Evolutionary conservation across 2,888 invertebrate species (phyloP), one percentile per base, ranked within the genome.

Genomic region (Endotricha flammealis): DNA sequence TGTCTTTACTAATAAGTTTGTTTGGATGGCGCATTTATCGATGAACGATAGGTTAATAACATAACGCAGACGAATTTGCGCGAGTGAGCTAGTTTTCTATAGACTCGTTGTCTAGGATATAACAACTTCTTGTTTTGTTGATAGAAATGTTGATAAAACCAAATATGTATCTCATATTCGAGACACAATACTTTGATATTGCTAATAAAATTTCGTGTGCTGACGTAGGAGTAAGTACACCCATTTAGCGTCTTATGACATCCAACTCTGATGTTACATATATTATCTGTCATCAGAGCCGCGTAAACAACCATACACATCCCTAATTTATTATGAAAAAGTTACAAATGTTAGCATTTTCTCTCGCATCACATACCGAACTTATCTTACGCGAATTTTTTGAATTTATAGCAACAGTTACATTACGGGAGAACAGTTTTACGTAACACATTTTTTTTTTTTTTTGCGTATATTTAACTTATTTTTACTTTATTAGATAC

Each of bases 221-320:
- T 9, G 9, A 11, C 27, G 10, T 11, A n/a, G 17, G 25, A 24
- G 12, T 11, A 14, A 16, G 16, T 11, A 14, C 7, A 8, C n/a
- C 32, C 32, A 27, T 27, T 25, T 24, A 6, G 22, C 12, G 20
- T 20, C 20, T 20, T n/a, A 20, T 20, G 8, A 20, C n/a, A 20
- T 6, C 20, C 16, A 23, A 35, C 29, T 22, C 25, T 33, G 34
- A 29, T 10, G 29, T 29, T 28, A 35, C 35, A 29, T 17, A 35
- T 35, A 22, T 10, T 35, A 35, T 35, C 35, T 35, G 35, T 35
- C 35, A 35, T 29, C 30, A 35, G 22, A 22, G 14, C 35, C 23
- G 29, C 35, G 35, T 35, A 35, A 35, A 35, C 29, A 33, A 35
- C 35, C 13, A 22, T 22, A 22, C 29, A 35, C n/a, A 10, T 23